Evolutionary conservation across 1,140 invertebrate species (phyloP), one percentile per base, ranked within the genome.

Genomic region (Dolichoris vasculosae): DNA sequence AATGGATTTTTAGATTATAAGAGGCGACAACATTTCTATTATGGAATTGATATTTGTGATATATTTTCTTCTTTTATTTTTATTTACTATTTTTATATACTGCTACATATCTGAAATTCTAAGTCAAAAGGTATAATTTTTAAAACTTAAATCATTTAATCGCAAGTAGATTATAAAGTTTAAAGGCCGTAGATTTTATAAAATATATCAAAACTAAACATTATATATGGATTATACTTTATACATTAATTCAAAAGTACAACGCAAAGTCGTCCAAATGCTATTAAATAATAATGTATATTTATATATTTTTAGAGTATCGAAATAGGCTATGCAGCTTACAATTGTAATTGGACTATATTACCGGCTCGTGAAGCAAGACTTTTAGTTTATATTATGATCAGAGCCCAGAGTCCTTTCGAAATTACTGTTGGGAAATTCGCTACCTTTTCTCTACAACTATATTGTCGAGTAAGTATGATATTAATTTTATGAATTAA

Each of bases 381-480:
- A 77, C 69, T 84, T 67, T 67, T 87, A n/a, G 26, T 77, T n/a
- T 32, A 89, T n/a, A 88, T 91, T 46, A 89, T 90, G 86, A 87
- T 89, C 83, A 87, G 89, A 77, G 82, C 89, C 0, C 90, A 91
- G 78, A 43, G 83, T 81, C 90, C 90, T 11, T 88, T 91, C 46
- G 69, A 88, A 59, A 81, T 87, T 8, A 87, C 86, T 23, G 82
- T 48, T 71, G 86, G 86, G 59, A 87, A 87, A 87, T 87, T 84
- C 55, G 77, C 77, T 23, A 71, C 35, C 0, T 87, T 87, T 59
- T 87, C 86, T 51, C 85, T 94, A 0, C 88, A 90, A 35, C 90
- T 93, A 2, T 94, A 94, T 83, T 92, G 92, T 90, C 88, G 89
- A 75, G 94, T 94, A 90, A 87, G 91, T 78, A 55, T 51, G 2